These are phyloP conservation scores for Chrysomela aeneicollis DNA, from an alignment of 2,888 invertebrate species.

Conservation along the genomic window DNA sequence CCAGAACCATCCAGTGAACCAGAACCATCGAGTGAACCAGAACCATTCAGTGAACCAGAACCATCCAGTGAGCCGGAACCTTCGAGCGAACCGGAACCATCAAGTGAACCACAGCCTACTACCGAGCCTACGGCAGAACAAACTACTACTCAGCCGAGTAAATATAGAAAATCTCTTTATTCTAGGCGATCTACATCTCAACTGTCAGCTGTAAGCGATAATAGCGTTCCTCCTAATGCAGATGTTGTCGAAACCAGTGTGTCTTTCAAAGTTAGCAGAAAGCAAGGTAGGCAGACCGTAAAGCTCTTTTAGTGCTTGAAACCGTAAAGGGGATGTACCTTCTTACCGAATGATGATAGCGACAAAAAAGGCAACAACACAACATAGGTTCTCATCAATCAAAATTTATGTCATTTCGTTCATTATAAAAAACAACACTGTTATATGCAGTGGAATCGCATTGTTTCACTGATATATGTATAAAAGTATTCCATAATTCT, in stretches of 20 bases:
- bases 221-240: constrained; percentile 56
- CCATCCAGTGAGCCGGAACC: constrained; percentile 56
- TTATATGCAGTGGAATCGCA: too few relatives aligned
- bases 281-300: constrained; percentile 62
- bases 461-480: too few relatives aligned
- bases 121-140: constrained; percentile 54
- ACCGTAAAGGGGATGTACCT: too few relatives aligned
- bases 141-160: constrained; percentile 49
- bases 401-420: too few relatives aligned
- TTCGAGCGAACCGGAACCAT: constrained; percentile 60
- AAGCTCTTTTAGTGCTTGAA: constrained; percentile 14
- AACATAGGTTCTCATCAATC: too few relatives aligned
- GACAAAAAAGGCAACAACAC: too few relatives aligned
- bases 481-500: too few relatives aligned
- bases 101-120: constrained; percentile 54
- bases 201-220: constrained; percentile 36
- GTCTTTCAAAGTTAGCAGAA: constrained; percentile 76
- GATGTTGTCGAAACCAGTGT: constrained; percentile 82
- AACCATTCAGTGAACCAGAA: constrained; percentile 51
- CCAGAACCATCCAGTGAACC: constrained; percentile 60
- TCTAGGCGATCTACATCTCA: constrained; percentile 55
- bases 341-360: too few relatives aligned
- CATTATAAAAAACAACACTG: too few relatives aligned
- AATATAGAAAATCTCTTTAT: constrained; percentile 55
- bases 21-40: constrained; percentile 57